Percentiles rank a stretch among this genome's conserved stretches.
These are phyloP conservation scores for Sympetrum striolatum DNA, from an alignment of 2,888 invertebrate species.

Conservation along the genomic window DNA sequence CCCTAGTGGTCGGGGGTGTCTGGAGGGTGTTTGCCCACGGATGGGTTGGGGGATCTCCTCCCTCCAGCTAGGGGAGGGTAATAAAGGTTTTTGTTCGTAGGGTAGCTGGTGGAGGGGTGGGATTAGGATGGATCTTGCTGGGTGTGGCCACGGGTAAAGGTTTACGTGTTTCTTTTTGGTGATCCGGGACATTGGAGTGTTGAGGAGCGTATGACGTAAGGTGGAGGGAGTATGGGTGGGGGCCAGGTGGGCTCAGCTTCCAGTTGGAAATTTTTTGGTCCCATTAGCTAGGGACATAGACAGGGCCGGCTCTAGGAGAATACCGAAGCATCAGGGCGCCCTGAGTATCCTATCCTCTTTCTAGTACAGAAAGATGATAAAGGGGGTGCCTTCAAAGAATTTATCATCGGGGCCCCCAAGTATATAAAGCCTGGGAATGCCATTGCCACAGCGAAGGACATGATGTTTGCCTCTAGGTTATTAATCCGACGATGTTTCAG, in stretches of 20 bases:
- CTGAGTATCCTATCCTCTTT: too few relatives aligned
- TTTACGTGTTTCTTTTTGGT: neutral
- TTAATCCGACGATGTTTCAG: too few relatives aligned
- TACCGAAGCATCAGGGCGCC: too few relatives aligned
- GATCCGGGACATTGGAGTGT: neutral
- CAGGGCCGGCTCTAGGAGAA: neutral
- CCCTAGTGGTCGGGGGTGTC: neutral
- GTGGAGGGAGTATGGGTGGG: neutral
- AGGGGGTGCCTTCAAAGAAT: too few relatives aligned
- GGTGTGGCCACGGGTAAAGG: slow-evolving; percentile 17
- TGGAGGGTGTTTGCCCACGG: neutral
- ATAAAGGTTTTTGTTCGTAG: neutral
- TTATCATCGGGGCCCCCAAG: too few relatives aligned
- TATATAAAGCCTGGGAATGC: too few relatives aligned
- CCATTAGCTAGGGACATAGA: neutral
- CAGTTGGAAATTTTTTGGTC: neutral
- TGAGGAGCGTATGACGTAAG: neutral
- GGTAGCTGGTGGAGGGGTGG: neutral
- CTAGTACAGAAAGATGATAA: too few relatives aligned
- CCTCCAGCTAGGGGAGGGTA: neutral
- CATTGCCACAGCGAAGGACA: too few relatives aligned
- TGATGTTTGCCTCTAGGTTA: too few relatives aligned
- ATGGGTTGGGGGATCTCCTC: neutral
- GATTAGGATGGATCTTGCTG: neutral
- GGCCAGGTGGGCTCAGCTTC: neutral